Evolutionary conservation across 2,113 vertebrate genomes (phyloP).

Genomic region (Apodemus speciosus): DNA sequence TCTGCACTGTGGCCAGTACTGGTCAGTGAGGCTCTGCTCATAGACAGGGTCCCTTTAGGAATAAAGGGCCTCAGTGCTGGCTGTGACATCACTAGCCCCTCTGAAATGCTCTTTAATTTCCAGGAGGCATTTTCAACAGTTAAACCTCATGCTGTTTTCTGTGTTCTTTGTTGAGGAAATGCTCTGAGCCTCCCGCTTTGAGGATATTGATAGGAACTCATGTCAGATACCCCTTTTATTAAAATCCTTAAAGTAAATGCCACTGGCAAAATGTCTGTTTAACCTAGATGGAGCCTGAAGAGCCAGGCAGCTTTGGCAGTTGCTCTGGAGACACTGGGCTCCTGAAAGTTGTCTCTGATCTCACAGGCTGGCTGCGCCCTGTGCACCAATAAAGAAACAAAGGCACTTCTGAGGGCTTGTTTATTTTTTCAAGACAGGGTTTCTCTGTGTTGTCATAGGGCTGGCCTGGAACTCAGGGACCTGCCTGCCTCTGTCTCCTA

Average conservation of each 20-base stretch:
- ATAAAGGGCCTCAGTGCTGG: background rate
- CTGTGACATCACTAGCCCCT: too few species aligned
- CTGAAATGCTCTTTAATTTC: background rate
- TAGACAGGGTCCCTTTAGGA: background rate
- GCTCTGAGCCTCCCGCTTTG: background rate
- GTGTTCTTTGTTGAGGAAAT: background rate
- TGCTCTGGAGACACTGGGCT: background rate
- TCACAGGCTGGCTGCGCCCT: too few species aligned
- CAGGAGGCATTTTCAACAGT: background rate
- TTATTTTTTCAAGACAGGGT: too few species aligned
- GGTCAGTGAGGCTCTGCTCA: background rate
- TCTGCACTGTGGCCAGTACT: background rate
- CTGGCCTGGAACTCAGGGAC: too few species aligned
- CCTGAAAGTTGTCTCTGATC: background rate
- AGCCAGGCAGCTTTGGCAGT: background rate
- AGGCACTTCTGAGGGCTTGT: background rate
- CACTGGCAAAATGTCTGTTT: background rate
- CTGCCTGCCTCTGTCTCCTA: too few species aligned
- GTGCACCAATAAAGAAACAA: background rate
- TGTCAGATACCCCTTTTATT: conserved; percentile 58
- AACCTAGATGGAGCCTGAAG: background rate
- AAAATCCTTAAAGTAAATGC: conserved; percentile 66
- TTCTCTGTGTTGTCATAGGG: too few species aligned
- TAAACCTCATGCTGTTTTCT: background rate
- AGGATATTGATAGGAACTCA: conserved; percentile 3